Percentiles rank a stretch among this genome's conserved stretches.
Conservation (phyloP, 2,888 invertebrate species). For the Ashinkailepas kermadecensis region DNA sequence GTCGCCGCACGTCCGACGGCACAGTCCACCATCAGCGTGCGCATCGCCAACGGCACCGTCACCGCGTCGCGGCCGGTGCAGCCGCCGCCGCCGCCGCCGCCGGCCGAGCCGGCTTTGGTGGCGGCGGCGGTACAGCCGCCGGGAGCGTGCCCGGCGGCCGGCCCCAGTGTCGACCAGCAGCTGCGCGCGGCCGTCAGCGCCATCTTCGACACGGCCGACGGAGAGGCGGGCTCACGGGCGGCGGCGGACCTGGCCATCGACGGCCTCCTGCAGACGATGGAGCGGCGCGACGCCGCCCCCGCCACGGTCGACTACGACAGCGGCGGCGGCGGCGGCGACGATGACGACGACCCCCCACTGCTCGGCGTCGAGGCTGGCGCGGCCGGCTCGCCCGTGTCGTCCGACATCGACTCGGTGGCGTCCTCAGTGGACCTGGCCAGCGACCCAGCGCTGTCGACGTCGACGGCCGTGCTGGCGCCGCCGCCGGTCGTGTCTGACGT, state of each 20-base stretch:
- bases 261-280: not conserved
- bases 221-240: not conserved
- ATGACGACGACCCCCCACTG: not conserved
- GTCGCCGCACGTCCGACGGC: too few relatives aligned
- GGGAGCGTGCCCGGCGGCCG: not conserved
- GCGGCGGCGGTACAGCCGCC: not conserved
- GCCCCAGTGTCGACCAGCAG: not conserved
- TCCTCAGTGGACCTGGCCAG: too few relatives aligned
- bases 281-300: not conserved
- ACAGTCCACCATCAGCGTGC: not conserved
- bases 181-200: conserved; percentile 3
- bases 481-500: too few relatives aligned
- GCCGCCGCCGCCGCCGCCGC: not conserved
- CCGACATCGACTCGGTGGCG: too few relatives aligned
- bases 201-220: conserved; percentile 3
- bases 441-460: too few relatives aligned
- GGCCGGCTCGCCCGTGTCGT: too few relatives aligned
- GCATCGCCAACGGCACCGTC: conserved; percentile 2
- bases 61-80: not conserved
- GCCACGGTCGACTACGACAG: too few relatives aligned
- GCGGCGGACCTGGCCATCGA: not conserved
- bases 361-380: not conserved
- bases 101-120: not conserved
- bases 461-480: too few relatives aligned
- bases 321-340: not conserved